Evolutionary conservation across 2,113 vertebrate species (phyloP), one percentile per base, ranked within the genome.

Genomic region (Mormyrus lacerda): DNA sequence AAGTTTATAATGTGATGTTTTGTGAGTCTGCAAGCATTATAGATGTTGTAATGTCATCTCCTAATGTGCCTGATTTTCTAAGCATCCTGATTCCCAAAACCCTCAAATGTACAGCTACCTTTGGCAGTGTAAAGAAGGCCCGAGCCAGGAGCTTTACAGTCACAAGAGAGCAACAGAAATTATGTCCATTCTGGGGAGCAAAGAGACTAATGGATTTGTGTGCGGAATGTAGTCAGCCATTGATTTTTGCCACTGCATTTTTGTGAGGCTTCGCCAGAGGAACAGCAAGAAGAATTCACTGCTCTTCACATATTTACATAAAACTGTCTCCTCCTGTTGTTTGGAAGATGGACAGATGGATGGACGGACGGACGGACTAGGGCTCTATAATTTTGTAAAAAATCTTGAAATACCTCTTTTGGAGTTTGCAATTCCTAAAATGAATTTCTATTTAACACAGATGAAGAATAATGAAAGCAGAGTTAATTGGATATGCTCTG

Each of bases 191-290:
- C 27, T 10, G 31, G 50, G 50, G 85, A 85, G 48, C n/a, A 87
- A 55, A 53, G 85, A 87, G 85, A 87, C 85, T 50, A 85, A 53
- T 87, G 50, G 31, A 87, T 53, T 87, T 87, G 85, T 55, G 50
- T 55, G 48, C 31, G 39, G 48, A 55, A 53, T 55, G 27, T 39
- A 86, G 85, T 87, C 48, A 53, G 85, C 50, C 47, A 87, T 53
- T 35, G 85, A 87, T 87, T 87, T 87, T 39, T 53, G 31, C 50
- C 85, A 39, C 15, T 84, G 45, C 55, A 50, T 53, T 35, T 87
- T 21, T 87, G 11, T 53, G 24, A 47, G 45, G n/a, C 39, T 53
- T 87, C 6, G 5, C 85, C 10, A 55, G 50, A 87, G 50, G 3
- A 87, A 35, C 11, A 53, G 48, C 27, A 42, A 53, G 50, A 31